Evolutionary conservation across 2,113 vertebrate genomes (phyloP).

Genomic region (Antechinus stuartii): DNA sequence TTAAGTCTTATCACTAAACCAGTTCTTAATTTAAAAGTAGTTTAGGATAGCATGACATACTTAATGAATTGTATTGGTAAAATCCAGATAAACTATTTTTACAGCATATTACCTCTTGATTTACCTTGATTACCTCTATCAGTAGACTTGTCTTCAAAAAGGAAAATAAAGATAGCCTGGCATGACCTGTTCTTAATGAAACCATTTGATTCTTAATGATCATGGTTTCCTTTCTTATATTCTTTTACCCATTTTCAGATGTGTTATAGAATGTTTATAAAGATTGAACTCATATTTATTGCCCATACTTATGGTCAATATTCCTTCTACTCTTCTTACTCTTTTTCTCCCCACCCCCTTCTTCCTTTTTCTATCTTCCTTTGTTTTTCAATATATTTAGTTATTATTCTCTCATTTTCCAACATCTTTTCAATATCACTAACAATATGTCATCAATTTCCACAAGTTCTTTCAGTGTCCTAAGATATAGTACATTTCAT

Average conservation of each 20-base stretch:
- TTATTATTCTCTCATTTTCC: background rate
- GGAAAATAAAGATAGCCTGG: background rate
- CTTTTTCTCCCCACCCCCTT: too few relatives aligned
- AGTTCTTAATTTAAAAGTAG: background rate
- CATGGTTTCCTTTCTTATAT: background rate
- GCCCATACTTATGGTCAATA: too few relatives aligned
- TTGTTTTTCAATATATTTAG: background rate
- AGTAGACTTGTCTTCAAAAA: background rate
- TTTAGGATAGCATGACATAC: background rate
- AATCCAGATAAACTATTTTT: background rate
- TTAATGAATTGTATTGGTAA: background rate
- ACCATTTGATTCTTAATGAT: background rate
- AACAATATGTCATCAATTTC: background rate
- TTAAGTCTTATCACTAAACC: background rate
- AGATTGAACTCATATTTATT: background rate
- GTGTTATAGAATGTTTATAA: background rate
- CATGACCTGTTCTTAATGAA: background rate
- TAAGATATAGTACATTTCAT: background rate
- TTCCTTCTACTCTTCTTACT: too few relatives aligned
- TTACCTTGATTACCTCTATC: background rate
- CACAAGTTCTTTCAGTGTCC: background rate
- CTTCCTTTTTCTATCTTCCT: background rate
- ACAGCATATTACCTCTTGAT: background rate
- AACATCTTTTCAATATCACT: background rate
- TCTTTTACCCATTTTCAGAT: background rate